Percentiles rank a stretch among this genome's conserved stretches.
phyloP scores from a whole-genome alignment of 2,888 invertebrate species.

The Embidobia sp. region DNA sequence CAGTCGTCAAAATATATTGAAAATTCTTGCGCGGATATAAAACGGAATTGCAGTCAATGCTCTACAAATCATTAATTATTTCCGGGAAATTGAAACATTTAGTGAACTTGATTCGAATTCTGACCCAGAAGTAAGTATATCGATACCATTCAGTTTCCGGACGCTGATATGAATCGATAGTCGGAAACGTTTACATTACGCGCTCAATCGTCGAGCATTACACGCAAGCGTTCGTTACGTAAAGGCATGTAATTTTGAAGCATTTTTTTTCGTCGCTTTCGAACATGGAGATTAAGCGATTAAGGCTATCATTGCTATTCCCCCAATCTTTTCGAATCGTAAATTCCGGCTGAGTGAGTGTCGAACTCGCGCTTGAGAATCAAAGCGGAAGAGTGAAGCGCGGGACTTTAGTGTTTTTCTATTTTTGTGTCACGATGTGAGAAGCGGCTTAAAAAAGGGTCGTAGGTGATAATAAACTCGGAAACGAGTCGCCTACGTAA shows the following conservation, averaged over 20 bases:
- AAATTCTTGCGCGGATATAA: too few relatives aligned
- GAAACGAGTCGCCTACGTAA: conserved; percentile 52
- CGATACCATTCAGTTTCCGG: conserved; percentile 26
- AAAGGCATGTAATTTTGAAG: conserved; percentile 35
- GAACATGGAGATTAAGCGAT: conserved; percentile 51
- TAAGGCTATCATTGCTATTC: conserved; percentile 54
- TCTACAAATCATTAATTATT: conserved; percentile 2
- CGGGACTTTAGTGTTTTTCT: conserved; percentile 48
- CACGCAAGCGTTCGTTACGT: conserved; percentile 38
- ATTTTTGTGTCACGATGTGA: conserved; percentile 59
- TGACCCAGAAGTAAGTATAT: conserved; percentile 16
- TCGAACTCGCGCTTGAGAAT: conserved; percentile 45
- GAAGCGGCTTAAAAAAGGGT: conserved; percentile 55
- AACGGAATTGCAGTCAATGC: neutral
- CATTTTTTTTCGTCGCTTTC: conserved; percentile 29
- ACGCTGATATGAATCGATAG: conserved; percentile 36
- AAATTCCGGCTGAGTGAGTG: conserved; percentile 49
- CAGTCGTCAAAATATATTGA: too few relatives aligned
- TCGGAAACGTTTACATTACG: conserved; percentile 35
- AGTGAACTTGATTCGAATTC: neutral
- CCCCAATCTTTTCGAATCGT: conserved; percentile 55
- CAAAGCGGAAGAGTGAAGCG: conserved; percentile 43
- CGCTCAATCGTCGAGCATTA: conserved; percentile 34
- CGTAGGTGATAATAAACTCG: conserved; percentile 65
- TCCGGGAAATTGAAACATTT: conserved; percentile 8